Percentiles rank a stretch among this genome's conserved stretches.
These are phyloP conservation scores for Drosophila subpulchrella DNA, from an alignment of 1,140 invertebrate species.

Conservation along the genomic window DNA sequence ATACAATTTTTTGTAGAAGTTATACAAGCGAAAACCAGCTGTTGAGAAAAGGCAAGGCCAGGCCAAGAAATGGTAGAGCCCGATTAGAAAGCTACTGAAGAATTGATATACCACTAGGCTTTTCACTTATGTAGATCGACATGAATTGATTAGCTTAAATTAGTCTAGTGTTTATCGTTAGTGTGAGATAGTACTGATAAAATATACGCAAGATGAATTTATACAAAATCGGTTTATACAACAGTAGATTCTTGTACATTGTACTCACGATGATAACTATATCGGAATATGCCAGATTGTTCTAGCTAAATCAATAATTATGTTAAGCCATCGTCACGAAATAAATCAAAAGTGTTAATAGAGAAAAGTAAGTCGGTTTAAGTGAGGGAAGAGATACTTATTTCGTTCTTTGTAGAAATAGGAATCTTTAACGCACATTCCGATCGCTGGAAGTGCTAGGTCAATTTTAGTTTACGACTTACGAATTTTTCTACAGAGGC, in stretches of 20 bases:
- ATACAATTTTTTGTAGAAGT: constrained; percentile 75
- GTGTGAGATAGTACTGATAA: constrained; percentile 78
- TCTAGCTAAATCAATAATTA: constrained; percentile 55
- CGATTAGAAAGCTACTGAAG: constrained; percentile 2
- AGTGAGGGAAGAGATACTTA: not conserved
- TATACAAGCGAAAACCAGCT: constrained; percentile 47
- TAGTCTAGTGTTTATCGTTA: constrained; percentile 68
- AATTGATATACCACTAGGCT: constrained; percentile 36
- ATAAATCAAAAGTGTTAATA: constrained; percentile 43
- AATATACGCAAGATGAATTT: constrained; percentile 77
- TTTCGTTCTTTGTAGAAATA: constrained; percentile 31
- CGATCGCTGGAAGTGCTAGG: constrained; percentile 22
- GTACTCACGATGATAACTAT: constrained; percentile 18
- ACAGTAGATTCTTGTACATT: constrained; percentile 21
- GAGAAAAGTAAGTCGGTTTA: not conserved
- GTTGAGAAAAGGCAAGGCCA: not conserved
- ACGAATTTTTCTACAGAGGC: constrained; percentile 65
- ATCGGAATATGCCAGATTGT: constrained; percentile 26
- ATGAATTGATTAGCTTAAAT: constrained; percentile 55
- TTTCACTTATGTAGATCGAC: constrained; percentile 38
- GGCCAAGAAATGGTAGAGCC: not conserved
- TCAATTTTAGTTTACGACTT: constrained; percentile 58
- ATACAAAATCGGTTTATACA: constrained; percentile 77
- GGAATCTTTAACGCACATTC: constrained; percentile 16
- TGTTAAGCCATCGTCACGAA: constrained; percentile 43